Percentiles rank a stretch among this genome's conserved stretches.
Evolutionary conservation across 1,140 invertebrate species (phyloP).

Genomic region (Brachionus sp.): DNA sequence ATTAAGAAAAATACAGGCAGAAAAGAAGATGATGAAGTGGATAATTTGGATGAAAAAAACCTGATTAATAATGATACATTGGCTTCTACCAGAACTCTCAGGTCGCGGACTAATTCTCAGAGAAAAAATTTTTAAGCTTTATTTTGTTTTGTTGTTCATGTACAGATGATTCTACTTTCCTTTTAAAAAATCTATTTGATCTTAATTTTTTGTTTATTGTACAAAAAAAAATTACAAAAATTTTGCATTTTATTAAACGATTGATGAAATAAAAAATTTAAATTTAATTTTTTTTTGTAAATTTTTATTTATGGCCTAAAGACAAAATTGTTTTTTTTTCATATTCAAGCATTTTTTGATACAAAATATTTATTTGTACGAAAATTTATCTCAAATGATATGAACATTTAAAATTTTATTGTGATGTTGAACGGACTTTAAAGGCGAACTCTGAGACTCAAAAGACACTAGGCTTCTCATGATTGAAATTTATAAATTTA

Average conservation of each 20-base stretch:
- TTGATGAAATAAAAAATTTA: not conserved
- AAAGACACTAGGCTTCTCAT: too few species aligned
- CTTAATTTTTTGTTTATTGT: not conserved
- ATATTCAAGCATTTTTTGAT: too few species aligned
- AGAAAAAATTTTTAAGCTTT: conserved; percentile 6
- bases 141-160: conserved; percentile 10
- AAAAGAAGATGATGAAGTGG: not conserved
- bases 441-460: too few species aligned
- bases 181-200: not conserved
- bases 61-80: not conserved
- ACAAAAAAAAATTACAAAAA: not conserved
- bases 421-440: too few species aligned
- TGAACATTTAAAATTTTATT: too few species aligned
- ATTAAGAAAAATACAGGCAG: not conserved
- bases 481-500: too few species aligned
- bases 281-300: not conserved
- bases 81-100: not conserved
- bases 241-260: not conserved
- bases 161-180: not conserved
- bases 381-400: too few species aligned
- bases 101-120: conserved; percentile 18
- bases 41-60: not conserved
- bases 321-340: too few species aligned
- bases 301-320: too few species aligned
- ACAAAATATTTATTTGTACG: too few species aligned